Conservation (phyloP, 2,888 invertebrate genomes). For the Athalia rosae region DNA sequence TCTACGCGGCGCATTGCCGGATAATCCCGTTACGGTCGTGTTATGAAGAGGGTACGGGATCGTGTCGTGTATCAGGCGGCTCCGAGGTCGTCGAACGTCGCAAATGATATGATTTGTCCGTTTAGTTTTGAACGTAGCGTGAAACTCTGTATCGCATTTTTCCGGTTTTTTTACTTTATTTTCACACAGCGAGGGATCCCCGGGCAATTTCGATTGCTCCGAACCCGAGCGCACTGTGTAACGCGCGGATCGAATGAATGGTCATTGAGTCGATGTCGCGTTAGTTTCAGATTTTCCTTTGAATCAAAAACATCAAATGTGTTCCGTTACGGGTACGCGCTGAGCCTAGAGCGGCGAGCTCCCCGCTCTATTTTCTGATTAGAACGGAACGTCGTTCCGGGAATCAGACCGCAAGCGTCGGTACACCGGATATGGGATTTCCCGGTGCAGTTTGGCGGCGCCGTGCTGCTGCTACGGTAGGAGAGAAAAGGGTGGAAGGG, state of each 20-base stretch:
- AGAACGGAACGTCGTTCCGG: constrained; percentile 25
- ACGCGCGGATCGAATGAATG: background rate
- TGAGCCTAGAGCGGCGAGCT: background rate
- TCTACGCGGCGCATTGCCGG: background rate
- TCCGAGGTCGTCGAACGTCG: no score
- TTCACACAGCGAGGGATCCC: no score
- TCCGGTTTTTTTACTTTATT: no score
- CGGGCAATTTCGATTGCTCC: no score
- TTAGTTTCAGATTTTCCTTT: constrained; percentile 18
- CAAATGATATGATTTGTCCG: no score
- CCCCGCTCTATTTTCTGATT: constrained; percentile 33
- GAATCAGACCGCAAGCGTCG: constrained; percentile 26
- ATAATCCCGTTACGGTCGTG: background rate
- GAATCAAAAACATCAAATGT: constrained; percentile 13
- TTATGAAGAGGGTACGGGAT: background rate
- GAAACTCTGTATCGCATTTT: no score
- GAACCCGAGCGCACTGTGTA: no score
- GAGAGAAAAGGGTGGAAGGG: background rate
- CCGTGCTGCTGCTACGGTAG: no score
- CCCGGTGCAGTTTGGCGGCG: constrained; percentile 2
- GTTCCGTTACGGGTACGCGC: background rate
- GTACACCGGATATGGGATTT: constrained; percentile 32
- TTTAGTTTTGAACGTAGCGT: no score
- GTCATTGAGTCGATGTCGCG: constrained; percentile 5
- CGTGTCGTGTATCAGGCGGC: no score